Percentiles rank a stretch among this genome's conserved stretches.
phyloP scores from a whole-genome alignment of 2,113 vertebrate genomes.

The Chamaetylas fuelleborni region DNA sequence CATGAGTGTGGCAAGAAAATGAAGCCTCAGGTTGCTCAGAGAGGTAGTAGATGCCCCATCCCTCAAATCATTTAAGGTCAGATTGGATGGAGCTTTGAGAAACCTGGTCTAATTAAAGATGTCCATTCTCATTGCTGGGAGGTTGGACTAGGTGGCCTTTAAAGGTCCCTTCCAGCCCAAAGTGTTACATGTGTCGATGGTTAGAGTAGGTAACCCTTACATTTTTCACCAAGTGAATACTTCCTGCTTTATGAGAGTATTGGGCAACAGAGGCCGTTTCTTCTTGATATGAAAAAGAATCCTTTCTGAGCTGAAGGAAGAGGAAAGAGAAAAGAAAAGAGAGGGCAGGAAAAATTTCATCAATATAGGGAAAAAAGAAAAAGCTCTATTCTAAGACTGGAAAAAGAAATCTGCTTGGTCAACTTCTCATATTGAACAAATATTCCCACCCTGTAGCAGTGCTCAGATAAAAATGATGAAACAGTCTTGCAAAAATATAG shows the following conservation, averaged over 20 bases:
- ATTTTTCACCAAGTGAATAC: not conserved
- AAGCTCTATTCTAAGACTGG: not conserved
- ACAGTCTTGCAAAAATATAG: not conserved
- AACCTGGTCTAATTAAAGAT: not conserved
- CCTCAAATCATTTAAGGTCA: not conserved
- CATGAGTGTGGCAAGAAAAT: not conserved
- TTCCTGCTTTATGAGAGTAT: not conserved
- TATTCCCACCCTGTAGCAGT: no score
- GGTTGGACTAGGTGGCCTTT: not conserved
- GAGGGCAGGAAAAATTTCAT: not conserved
- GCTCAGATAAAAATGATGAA: not conserved
- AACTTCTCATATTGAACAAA: not conserved
- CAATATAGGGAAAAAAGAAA: not conserved
- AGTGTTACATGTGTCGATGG: no score
- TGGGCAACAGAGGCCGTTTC: not conserved
- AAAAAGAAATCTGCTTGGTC: not conserved
- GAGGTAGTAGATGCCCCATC: not conserved
- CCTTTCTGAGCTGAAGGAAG: not conserved
- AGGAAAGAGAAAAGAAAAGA: not conserved
- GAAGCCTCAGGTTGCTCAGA: not conserved
- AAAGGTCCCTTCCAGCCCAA: not conserved
- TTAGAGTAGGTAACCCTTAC: not conserved
- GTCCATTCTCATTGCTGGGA: not conserved
- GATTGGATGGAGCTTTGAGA: not conserved
- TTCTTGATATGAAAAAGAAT: not conserved